Base-by-base conservation (phyloP, 2,113 vertebrate genomes). In the Ranitomeya imitator region DNA sequence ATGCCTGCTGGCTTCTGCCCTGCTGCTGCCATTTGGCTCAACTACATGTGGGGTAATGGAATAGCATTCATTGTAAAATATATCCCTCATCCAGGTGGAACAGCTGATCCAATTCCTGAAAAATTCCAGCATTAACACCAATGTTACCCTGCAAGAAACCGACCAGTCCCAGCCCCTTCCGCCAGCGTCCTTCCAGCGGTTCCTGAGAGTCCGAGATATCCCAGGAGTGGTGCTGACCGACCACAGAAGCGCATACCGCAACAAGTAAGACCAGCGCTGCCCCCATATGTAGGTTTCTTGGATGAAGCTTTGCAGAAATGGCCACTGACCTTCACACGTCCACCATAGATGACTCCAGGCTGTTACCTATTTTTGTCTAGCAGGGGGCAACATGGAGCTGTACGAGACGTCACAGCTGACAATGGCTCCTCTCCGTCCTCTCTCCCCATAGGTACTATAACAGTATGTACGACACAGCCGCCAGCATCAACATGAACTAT, bases 151-250 rank as follows among this genome's bases (percentile, higher is more conserved):
- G 31, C 86, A 11, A 0, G 95, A 94, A 23, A 91, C 90, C 0
- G 3, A 0, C 0, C 52, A 74, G 55, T 94, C 95, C 7, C 96
- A 97, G 91, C 93, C 97, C 0, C 97, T 99, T 9, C 98, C 98
- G 0, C 98, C 98, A 0, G 97, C 96, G 0, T 99, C 98, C 88
- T 96, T 99, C 90, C 98, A 99, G 90, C 95, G 97, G 11, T 99
- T 99, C 91, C 95, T 99, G 18, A 94, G 93, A 6, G 93, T 91
- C 82, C 94, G 90, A 7, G 92, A 91, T 1, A 94, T 99, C 90
- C 97, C 98, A 0, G 98, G 98, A 0, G 91, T 97, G 0, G 97
- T 99, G 1, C 93, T 99, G 1, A 90, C 96, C 0, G 97, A 99
- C 90, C 97, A 99, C 84, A 59, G 26, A 0, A 60, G 90, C 0